These are phyloP conservation scores for Drepanosiphum platanoidis DNA, from an alignment of 2,888 invertebrate genomes.

Conservation along the genomic window DNA sequence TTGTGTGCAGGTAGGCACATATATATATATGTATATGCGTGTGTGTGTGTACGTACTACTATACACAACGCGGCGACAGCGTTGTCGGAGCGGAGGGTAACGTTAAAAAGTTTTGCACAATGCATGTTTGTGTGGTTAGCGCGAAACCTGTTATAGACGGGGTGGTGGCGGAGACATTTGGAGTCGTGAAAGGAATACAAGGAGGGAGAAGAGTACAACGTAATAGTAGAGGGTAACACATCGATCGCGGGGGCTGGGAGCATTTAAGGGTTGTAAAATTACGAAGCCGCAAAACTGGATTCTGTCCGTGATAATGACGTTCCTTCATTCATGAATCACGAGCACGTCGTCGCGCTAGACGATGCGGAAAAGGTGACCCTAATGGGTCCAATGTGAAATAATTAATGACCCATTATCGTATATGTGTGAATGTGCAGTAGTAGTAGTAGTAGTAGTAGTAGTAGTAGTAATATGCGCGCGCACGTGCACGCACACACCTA, in stretches of 20 bases:
- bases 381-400: conserved; percentile 60
- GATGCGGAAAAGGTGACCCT: conserved; percentile 62
- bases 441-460: too few relatives aligned
- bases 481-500: not conserved
- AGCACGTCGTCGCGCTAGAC: conserved; percentile 45
- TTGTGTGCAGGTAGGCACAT: conserved; percentile 46
- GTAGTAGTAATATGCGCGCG: not conserved
- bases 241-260: conserved; percentile 42
- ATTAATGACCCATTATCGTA: conserved; percentile 61
- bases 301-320: conserved; percentile 60
- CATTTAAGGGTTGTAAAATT: conserved; percentile 60
- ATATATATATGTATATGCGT: not conserved
- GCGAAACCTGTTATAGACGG: conserved; percentile 50
- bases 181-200: not conserved
- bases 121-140: conserved; percentile 41
- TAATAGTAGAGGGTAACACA: conserved; percentile 37
- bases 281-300: conserved; percentile 57
- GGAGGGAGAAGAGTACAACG: not conserved
- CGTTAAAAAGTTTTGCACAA: conserved; percentile 57
- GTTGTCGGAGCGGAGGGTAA: not conserved
- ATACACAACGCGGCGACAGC: not conserved
- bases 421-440: not conserved
- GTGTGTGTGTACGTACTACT: not conserved
- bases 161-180: conserved; percentile 30
- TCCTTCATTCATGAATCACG: conserved; percentile 61